phyloP scores from a whole-genome alignment of 2,113 vertebrate species.

The Benitochromis conjunctus region DNA sequence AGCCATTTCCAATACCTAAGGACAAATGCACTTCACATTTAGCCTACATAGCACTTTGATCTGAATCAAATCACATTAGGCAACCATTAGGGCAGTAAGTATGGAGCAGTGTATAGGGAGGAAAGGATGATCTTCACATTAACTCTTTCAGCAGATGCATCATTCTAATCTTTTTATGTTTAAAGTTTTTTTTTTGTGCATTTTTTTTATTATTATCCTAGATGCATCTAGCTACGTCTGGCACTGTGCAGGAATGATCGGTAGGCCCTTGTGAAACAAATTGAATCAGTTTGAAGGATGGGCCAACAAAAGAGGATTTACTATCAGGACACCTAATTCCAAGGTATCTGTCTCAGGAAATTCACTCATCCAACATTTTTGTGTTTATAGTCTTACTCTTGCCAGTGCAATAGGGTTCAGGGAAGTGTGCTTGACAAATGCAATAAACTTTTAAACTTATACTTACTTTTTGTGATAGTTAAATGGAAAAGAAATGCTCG shows the following conservation, averaged over 20 bases:
- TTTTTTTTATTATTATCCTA: neutral
- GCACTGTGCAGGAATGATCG: neutral
- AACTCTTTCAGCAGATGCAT: neutral
- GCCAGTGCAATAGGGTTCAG: neutral
- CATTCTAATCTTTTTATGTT: neutral
- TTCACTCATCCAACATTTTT: neutral
- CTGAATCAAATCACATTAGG: conserved; percentile 51
- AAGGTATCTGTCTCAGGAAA: neutral
- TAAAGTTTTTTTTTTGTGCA: neutral
- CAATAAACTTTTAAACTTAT: neutral
- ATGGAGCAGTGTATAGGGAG: neutral
- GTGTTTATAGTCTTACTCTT: neutral
- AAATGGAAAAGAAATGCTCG: neutral
- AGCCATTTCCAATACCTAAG: conserved; percentile 42
- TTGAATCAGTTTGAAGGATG: conserved; percentile 10
- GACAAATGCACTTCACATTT: conserved; percentile 42
- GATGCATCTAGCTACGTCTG: neutral
- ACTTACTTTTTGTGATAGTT: neutral
- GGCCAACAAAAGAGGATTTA: neutral
- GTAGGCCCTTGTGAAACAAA: neutral
- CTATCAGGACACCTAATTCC: neutral
- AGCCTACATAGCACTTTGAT: conserved; percentile 55
- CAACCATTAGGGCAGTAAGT: conserved; percentile 43
- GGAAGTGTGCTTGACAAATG: neutral
- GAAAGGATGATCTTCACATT: conserved; percentile 5